phyloP scores from a whole-genome alignment of 2,797 vertebrate species.

The Apogon talboti region DNA sequence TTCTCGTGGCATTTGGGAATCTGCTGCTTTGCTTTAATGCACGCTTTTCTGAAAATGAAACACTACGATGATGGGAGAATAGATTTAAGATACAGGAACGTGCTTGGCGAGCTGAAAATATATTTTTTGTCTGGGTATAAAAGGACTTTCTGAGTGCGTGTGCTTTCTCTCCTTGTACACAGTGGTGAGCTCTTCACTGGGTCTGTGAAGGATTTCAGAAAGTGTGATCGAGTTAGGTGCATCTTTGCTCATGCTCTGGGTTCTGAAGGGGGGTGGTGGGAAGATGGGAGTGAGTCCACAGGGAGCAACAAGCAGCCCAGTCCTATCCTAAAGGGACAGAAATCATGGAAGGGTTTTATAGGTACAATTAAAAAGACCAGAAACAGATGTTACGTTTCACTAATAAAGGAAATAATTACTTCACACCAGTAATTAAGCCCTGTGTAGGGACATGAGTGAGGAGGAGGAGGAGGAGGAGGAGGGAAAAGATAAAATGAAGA shows the following conservation, averaged over 20 bases:
- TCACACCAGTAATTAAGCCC: slow-evolving; percentile 84
- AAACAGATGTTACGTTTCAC: slow-evolving; percentile 86
- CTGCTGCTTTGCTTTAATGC: slow-evolving; percentile 50
- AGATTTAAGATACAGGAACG: neutral
- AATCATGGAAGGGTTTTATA: slow-evolving; percentile 85
- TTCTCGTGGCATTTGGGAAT: slow-evolving; percentile 58
- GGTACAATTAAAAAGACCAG: slow-evolving; percentile 85
- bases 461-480: slow-evolving; percentile 54
- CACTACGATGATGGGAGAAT: slow-evolving; percentile 25
- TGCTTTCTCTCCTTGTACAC: slow-evolving; percentile 22
- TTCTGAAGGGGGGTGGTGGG: slow-evolving; percentile 38
- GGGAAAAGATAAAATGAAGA: slow-evolving; percentile 79
- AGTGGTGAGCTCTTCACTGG: slow-evolving; percentile 42
- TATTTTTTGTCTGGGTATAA: neutral
- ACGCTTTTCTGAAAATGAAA: slow-evolving; percentile 47
- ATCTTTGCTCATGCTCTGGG: slow-evolving; percentile 40
- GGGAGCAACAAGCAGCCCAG: slow-evolving; percentile 80
- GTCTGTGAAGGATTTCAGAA: slow-evolving; percentile 62
- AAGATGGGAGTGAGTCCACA: slow-evolving; percentile 66
- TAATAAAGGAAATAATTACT: slow-evolving; percentile 88
- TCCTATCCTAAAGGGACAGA: slow-evolving; percentile 84
- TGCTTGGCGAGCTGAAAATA: no score
- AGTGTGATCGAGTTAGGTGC: slow-evolving; percentile 53
- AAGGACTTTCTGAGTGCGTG: neutral
- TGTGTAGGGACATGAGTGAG: slow-evolving; percentile 75